A percentile compares a stretch with the other conserved stretches of the same genome.
phyloP scores from a whole-genome alignment of 2,888 invertebrate genomes.

The Pycnomerus fuliginosus region DNA sequence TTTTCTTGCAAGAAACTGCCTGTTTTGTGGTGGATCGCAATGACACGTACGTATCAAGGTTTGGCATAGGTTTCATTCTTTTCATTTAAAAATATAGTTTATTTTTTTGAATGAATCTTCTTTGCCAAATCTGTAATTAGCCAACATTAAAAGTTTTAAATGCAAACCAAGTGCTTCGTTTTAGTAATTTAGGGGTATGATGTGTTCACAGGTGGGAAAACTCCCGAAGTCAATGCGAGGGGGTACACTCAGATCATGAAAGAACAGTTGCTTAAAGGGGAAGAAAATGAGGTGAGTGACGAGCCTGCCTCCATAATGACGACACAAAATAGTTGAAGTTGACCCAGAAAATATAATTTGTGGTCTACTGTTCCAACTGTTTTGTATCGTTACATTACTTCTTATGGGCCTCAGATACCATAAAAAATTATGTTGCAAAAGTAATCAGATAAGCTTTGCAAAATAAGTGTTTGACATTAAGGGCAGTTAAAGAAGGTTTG shows the following conservation, averaged over 20 bases:
- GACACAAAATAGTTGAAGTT: not conserved
- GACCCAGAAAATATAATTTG: not conserved
- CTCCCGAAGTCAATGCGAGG: conserved; percentile 92
- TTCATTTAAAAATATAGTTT: not conserved
- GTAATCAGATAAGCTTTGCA: too few species aligned
- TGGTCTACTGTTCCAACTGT: too few species aligned
- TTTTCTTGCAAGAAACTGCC: conserved; percentile 50
- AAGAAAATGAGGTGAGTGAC: conserved; percentile 81
- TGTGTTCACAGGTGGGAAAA: conserved; percentile 88
- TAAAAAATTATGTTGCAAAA: too few species aligned
- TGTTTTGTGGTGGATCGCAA: conserved; percentile 42
- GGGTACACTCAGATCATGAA: conserved; percentile 98
- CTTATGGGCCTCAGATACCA: too few species aligned
- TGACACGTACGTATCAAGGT: conserved; percentile 56
- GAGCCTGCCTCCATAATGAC: too few species aligned
- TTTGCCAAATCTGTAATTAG: conserved; percentile 13
- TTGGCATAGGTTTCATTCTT: conserved; percentile 34
- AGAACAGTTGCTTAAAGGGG: conserved; percentile 86
- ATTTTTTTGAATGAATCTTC: conserved; percentile 1
- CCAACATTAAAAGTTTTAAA: conserved; percentile 8
- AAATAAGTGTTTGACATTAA: too few species aligned
- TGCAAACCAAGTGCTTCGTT: conserved; percentile 34
- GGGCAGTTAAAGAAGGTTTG: too few species aligned
- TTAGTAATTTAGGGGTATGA: conserved; percentile 36
- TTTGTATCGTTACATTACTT: too few species aligned